Evolutionary conservation across 2,797 vertebrate species (phyloP), one percentile per base, ranked within the genome.

Genomic region (Sebastes nivosus): DNA sequence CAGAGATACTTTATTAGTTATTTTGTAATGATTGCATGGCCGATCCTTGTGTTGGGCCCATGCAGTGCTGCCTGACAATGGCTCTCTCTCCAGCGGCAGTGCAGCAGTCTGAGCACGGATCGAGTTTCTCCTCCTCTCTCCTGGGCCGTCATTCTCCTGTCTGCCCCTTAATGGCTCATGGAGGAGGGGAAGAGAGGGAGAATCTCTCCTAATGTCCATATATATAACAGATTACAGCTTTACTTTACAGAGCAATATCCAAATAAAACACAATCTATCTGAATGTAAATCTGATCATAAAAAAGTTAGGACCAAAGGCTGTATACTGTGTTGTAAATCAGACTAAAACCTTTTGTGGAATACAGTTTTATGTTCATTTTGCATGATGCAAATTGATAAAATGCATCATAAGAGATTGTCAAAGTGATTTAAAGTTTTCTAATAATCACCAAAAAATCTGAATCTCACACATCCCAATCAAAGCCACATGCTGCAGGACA

Each of bases 111-210:
- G 88, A 84, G 92, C 83, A 70, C 86, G 92, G 92, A 95, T 95
- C 94, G 93, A 93, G 94, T 95, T 95, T 94, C 93, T 90, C 85
- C 89, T 91, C 77, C 91, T 90, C 92, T 93, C 94, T 94, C 93
- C 90, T 93, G 93, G 91, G 92, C 90, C 91, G 92, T 93, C 92
- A 91, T 92, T 92, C 93, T 93, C 85, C 91, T 89, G 93, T 93
- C 89, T 94, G 89, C 92, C 89, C 88, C 88, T 90, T 94, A 94
- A 95, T 95, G 92, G 94, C 90, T 91, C 86, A 77, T 92, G 89
- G 87, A 92, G 92, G 92, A 91, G 88, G 92, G 91, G 93, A 74
- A 75, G 87, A 88, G 90, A 81, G 72, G 63, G 60, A 59, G 82
- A 73, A 65, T 75, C 78, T 90, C 88, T 92, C 71, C 73, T 83